Conservation (phyloP, 1,140 invertebrate genomes). For the Drosophila melanica region DNA sequence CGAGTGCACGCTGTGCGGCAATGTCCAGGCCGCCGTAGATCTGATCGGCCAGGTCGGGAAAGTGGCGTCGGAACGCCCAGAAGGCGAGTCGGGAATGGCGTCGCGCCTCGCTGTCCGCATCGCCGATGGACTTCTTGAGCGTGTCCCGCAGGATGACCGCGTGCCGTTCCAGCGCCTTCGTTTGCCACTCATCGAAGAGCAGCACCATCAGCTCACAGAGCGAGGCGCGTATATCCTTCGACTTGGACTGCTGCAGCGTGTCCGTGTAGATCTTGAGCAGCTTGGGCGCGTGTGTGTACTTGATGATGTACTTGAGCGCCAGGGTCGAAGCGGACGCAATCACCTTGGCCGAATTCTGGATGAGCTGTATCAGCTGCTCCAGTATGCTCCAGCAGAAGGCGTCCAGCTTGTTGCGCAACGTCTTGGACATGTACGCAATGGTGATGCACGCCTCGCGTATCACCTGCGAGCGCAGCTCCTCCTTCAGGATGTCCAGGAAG, state of each 20-base stretch:
- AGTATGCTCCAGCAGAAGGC: conserved; percentile 93
- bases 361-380: conserved; percentile 93
- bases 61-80: conserved; percentile 95
- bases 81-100: conserved; percentile 92
- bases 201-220: conserved; percentile 93
- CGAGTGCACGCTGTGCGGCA: conserved; percentile 92
- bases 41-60: conserved; percentile 94
- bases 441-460: conserved; percentile 97
- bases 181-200: conserved; percentile 93
- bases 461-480: conserved; percentile 91
- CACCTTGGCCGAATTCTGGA: conserved; percentile 98
- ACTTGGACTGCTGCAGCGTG: conserved; percentile 92
- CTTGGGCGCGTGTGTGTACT: conserved; percentile 92
- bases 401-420: conserved; percentile 92
- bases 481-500: conserved; percentile 92
- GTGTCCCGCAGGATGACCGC: conserved; percentile 91
- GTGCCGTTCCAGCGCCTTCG: conserved; percentile 92
- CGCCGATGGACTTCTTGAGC: conserved; percentile 94
- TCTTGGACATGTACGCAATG: conserved; percentile 95
- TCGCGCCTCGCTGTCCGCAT: conserved; percentile 96
- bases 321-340: conserved; percentile 95
- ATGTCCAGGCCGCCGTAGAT: conserved; percentile 93
- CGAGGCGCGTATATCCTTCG: conserved; percentile 93
- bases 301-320: conserved; percentile 94
- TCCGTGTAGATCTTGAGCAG: conserved; percentile 94